Evolutionary conservation across 2,797 vertebrate genomes (phyloP).

Genomic region (Sebastes hopkinsi): DNA sequence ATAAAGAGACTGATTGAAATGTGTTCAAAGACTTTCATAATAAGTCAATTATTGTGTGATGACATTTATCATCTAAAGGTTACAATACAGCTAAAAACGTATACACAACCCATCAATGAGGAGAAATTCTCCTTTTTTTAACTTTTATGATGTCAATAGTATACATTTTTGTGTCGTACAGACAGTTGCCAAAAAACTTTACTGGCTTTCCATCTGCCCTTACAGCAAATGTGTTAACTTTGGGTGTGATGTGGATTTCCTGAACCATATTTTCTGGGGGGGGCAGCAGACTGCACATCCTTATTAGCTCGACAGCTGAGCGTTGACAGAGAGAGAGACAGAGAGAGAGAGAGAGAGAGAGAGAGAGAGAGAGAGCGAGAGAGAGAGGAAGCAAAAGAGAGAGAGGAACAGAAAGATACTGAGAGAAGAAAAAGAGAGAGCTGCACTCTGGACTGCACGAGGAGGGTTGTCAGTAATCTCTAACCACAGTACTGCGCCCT

Average conservation of each 20-base stretch:
- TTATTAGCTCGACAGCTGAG: constrained; percentile 45
- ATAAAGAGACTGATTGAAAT: constrained; percentile 20
- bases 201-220: constrained; percentile 15
- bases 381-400: constrained; percentile 8
- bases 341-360: constrained; percentile 25
- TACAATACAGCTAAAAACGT: not conserved
- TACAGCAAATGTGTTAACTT: constrained; percentile 11
- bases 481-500: constrained; percentile 74
- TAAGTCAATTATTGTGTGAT: not conserved
- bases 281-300: constrained; percentile 32
- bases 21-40: not conserved
- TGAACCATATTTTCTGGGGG: constrained; percentile 17
- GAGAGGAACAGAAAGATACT: constrained; percentile 33
- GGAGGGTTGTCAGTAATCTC: constrained; percentile 78
- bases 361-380: constrained; percentile 23
- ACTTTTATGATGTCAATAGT: not conserved
- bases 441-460: constrained; percentile 63
- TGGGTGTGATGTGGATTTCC: constrained; percentile 14
- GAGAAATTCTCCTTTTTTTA: not conserved
- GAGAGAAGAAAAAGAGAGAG: constrained; percentile 51
- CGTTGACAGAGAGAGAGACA: constrained; percentile 44
- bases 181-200: not conserved
- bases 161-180: not conserved
- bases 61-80: not conserved
- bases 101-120: not conserved